Evolutionary conservation across 2,113 vertebrate genomes (phyloP).

Genomic region (Entomyzon cyanotis): DNA sequence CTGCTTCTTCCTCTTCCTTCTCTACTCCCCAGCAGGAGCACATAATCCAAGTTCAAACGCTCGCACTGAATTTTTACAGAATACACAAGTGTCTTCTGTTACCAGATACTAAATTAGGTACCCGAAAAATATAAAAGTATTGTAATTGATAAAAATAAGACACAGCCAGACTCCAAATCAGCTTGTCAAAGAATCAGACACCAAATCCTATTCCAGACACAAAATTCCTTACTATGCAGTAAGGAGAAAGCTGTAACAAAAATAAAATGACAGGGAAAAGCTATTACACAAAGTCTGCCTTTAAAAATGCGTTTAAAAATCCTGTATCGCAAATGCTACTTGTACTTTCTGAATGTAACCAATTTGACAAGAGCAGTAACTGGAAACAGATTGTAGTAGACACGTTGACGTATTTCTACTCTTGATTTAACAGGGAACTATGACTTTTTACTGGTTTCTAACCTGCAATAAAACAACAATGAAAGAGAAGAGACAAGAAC

Average conservation of each 20-base stretch:
- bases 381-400: constrained; percentile 27
- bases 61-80: not conserved
- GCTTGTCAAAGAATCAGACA: not conserved
- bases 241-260: not conserved
- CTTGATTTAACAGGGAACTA: constrained; percentile 23
- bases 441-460: not conserved
- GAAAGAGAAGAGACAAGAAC: not conserved
- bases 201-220: not conserved
- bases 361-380: constrained; percentile 20
- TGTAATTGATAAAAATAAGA: not conserved
- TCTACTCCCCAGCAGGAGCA: not conserved
- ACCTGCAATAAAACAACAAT: not conserved
- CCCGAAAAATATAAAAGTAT: not conserved
- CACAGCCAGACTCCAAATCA: not conserved
- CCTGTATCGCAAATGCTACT: not conserved
- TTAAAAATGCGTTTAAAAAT: not conserved
- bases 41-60: not conserved
- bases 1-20: not conserved
- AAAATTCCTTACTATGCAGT: not conserved
- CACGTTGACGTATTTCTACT: not conserved
- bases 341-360: not conserved
- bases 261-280: not conserved
- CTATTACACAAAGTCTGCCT: constrained; percentile 9
- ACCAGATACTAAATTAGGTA: not conserved
- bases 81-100: not conserved